Conservation (phyloP, 2,113 vertebrate genomes). For the Micronisus gabar region DNA sequence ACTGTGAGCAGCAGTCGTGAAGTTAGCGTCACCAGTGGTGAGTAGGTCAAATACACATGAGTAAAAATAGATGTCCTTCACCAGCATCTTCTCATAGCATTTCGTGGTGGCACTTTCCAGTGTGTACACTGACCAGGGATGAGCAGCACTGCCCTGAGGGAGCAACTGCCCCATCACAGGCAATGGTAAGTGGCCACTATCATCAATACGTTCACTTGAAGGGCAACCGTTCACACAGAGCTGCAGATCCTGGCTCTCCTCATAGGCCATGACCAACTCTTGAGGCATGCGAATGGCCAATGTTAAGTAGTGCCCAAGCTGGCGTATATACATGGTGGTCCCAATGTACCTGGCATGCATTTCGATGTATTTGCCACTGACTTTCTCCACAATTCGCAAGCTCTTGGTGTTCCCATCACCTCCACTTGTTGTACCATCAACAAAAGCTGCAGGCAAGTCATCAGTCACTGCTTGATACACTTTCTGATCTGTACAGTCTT, state of each 20-base stretch:
- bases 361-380: conserved; percentile 82
- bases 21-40: conserved; percentile 94
- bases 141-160: conserved; percentile 22
- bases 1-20: conserved; percentile 88
- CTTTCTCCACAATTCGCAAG: conserved; percentile 86
- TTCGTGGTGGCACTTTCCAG: conserved; percentile 81
- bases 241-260: conserved; percentile 93
- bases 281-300: conserved; percentile 89
- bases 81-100: conserved; percentile 87
- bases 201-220: conserved; percentile 86
- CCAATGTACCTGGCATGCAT: conserved; percentile 92
- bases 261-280: conserved; percentile 84
- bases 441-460: conserved; percentile 92
- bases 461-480: conserved; percentile 95
- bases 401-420: conserved; percentile 78
- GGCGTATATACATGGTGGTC: conserved; percentile 87
- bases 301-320: conserved; percentile 90
- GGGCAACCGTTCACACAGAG: conserved; percentile 94
- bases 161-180: conserved; percentile 47
- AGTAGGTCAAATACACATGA: conserved; percentile 95
- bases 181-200: conserved; percentile 73
- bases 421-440: conserved; percentile 88
- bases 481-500: conserved; percentile 92
- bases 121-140: conserved; percentile 63
- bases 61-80: conserved; percentile 93